Evolutionary conservation across 2,888 invertebrate species (phyloP).

Genomic region (Diarsia mendica): DNA sequence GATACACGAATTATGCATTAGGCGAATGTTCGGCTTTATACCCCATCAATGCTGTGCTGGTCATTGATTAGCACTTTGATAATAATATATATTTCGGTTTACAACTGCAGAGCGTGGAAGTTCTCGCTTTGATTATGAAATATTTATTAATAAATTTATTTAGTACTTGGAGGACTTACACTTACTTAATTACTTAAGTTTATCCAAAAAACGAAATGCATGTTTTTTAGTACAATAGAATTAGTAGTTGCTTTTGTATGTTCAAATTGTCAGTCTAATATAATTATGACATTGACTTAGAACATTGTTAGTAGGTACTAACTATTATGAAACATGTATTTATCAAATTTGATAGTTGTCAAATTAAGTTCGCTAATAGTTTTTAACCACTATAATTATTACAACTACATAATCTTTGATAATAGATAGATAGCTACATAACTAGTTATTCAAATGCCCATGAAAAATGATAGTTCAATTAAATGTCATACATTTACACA

Average conservation of each 20-base stretch:
- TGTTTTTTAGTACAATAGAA: background rate
- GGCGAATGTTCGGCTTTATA: slow-evolving; percentile 64
- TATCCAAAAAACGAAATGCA: background rate
- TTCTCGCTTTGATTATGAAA: slow-evolving; percentile 17
- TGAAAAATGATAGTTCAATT: slow-evolving; percentile 14
- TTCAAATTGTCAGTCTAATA: too few relatives aligned
- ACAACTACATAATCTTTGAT: background rate
- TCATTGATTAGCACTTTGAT: slow-evolving; percentile 52
- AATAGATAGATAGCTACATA: background rate
- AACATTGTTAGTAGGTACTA: background rate
- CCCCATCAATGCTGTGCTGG: slow-evolving; percentile 45
- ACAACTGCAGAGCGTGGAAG: background rate
- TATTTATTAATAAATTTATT: background rate
- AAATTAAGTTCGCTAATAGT: background rate
- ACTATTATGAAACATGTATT: background rate
- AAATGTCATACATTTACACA: background rate
- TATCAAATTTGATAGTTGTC: background rate
- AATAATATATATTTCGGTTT: slow-evolving; percentile 16
- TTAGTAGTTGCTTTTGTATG: too few relatives aligned
- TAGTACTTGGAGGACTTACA: too few relatives aligned
- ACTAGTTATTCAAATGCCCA: background rate
- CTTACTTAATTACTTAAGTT: too few relatives aligned
- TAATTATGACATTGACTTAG: background rate
- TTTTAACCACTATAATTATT: background rate
- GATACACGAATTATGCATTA: slow-evolving; percentile 75